phyloP scores from a whole-genome alignment of 1,140 invertebrate species.

The Cecropterus lyciades region DNA sequence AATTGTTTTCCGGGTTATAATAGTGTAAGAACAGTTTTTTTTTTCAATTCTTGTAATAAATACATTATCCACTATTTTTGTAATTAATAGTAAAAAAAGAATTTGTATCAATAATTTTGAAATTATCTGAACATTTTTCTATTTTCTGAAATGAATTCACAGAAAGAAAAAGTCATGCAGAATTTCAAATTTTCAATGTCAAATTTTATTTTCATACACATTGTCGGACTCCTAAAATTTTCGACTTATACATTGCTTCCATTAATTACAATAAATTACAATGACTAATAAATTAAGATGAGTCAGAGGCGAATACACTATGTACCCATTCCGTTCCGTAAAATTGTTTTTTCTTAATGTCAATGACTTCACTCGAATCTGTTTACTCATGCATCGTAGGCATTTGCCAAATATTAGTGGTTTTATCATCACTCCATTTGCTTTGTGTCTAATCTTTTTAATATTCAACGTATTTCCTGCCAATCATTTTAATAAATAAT shows the following conservation, averaged over 20 bases:
- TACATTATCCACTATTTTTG: too few species aligned
- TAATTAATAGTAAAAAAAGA: background rate
- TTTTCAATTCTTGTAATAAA: too few species aligned
- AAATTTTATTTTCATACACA: background rate
- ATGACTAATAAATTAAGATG: slow-evolving; percentile 50
- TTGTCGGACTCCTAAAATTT: background rate
- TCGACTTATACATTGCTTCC: background rate
- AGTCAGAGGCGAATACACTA: slow-evolving; percentile 40
- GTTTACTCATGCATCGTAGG: slow-evolving; percentile 61
- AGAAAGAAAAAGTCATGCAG: background rate
- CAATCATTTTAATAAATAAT: too few species aligned
- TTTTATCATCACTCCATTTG: slow-evolving; percentile 44
- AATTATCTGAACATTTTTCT: background rate
- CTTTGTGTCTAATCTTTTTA: too few species aligned
- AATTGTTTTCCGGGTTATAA: background rate
- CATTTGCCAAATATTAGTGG: slow-evolving; percentile 61
- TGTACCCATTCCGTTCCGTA: slow-evolving; percentile 43
- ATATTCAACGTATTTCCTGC: too few species aligned
- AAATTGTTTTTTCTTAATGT: slow-evolving; percentile 62
- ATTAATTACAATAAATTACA: slow-evolving; percentile 39
- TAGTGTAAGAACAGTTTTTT: too few species aligned
- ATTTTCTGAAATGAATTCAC: background rate
- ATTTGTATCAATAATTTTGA: slow-evolving; percentile 20
- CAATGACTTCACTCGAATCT: slow-evolving; percentile 66
- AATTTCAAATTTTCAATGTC: background rate